Conservation (phyloP, 2,888 invertebrate species). For the Coleophora deauratella region DNA sequence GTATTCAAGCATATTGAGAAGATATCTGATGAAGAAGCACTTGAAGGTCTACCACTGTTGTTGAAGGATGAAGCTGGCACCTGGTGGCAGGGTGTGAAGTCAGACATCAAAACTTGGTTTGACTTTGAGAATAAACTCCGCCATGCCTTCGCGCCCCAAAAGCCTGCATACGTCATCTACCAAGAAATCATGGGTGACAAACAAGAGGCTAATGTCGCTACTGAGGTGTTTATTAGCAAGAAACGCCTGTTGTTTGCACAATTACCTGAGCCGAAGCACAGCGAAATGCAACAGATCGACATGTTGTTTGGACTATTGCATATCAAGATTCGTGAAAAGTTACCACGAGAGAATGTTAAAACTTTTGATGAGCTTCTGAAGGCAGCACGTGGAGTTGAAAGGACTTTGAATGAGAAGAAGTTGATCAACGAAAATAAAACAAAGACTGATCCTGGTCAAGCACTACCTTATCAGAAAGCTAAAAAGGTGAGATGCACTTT, state of each 20-base stretch:
- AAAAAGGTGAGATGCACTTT: slow-evolving; percentile 9
- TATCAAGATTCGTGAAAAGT: not conserved
- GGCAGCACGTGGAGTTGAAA: not conserved
- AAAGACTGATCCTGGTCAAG: not conserved
- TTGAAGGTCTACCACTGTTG: not conserved
- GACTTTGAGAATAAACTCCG: no score
- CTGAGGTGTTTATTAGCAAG: not conserved
- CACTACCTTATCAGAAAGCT: not conserved
- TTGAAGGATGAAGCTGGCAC: no score
- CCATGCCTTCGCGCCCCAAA: no score
- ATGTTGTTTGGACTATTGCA: not conserved
- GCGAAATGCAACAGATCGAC: not conserved
- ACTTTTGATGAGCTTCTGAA: not conserved
- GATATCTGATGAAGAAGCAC: not conserved
- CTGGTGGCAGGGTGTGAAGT: no score
- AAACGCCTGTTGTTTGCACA: not conserved
- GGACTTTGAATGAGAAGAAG: not conserved
- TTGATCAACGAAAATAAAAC: not conserved
- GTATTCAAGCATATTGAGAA: not conserved
- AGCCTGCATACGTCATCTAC: no score
- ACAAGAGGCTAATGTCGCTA: not conserved
- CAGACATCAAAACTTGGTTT: no score
- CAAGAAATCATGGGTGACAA: not conserved
- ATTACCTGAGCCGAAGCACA: not conserved
- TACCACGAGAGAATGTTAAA: not conserved